Evolutionary conservation across 2,888 invertebrate genomes (phyloP).

Genomic region (Melanchra persicariae): DNA sequence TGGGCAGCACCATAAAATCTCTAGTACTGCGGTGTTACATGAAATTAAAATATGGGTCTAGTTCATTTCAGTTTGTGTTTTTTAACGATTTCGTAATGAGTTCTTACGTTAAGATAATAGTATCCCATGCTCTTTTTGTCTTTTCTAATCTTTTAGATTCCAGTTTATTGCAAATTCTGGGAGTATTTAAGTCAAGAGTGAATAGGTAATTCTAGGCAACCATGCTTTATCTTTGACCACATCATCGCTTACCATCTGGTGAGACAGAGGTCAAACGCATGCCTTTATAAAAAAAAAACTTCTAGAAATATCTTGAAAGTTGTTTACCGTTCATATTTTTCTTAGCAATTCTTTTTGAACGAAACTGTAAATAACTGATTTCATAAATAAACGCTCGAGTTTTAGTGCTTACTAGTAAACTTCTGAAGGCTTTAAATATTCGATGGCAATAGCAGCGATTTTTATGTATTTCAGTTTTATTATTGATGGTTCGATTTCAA

Average conservation of each 20-base stretch:
- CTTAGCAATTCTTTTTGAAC: conserved; percentile 7
- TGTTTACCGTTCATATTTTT: neutral
- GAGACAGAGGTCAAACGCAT: too few species aligned
- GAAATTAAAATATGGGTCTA: conserved; percentile 82
- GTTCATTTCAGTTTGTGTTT: conserved; percentile 73
- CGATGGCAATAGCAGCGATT: conserved; percentile 8
- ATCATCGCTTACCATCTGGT: too few species aligned
- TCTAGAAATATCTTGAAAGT: conserved; percentile 2
- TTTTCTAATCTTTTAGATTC: neutral
- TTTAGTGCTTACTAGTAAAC: conserved; percentile 14
- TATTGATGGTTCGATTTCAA: conserved; percentile 4
- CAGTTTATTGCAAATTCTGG: neutral
- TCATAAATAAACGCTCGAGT: neutral
- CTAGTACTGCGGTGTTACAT: conserved; percentile 73
- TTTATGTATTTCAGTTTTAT: conserved; percentile 3
- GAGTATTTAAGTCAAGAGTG: too few species aligned
- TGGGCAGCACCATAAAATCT: conserved; percentile 64
- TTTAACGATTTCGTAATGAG: conserved; percentile 52
- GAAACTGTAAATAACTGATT: conserved; percentile 25
- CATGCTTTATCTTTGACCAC: too few species aligned
- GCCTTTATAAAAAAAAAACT: too few species aligned
- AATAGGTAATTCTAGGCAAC: too few species aligned
- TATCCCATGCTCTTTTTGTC: conserved; percentile 4
- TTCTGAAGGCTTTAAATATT: conserved; percentile 19
- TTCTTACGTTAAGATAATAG: conserved; percentile 31